phyloP scores from a whole-genome alignment of 2,113 vertebrate species.

The Aegypius monachus region DNA sequence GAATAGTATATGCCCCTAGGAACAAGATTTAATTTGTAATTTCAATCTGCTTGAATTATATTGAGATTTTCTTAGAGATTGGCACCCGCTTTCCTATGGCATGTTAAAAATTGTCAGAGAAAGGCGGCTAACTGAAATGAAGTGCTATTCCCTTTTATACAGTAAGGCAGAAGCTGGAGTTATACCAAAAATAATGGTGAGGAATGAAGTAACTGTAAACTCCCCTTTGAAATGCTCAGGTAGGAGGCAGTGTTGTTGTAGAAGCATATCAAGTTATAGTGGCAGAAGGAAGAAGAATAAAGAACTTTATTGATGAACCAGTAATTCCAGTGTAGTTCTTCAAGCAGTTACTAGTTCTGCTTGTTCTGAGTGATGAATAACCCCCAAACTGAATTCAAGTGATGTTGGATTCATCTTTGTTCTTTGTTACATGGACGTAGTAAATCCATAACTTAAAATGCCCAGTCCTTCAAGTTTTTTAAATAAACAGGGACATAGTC shows the following conservation, averaged over 20 bases:
- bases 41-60: not conserved
- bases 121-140: constrained; percentile 14
- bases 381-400: not conserved
- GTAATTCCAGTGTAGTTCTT: not conserved
- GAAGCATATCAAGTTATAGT: not conserved
- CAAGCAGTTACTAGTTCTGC: not conserved
- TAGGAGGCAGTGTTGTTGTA: not conserved
- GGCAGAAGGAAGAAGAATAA: not conserved
- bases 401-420: not conserved
- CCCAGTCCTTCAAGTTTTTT: not conserved
- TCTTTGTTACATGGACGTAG: accelerated
- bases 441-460: not conserved
- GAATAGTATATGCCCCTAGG: not conserved
- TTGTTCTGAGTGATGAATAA: not conserved
- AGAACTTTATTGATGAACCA: not conserved
- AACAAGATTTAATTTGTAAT: not conserved
- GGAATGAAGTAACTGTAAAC: not conserved
- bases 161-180: not conserved
- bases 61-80: not conserved
- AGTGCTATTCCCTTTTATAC: not conserved
- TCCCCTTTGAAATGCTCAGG: not conserved
- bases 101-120: not conserved
- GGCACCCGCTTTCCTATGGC: not conserved
- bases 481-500: not conserved
- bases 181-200: not conserved